Evolutionary conservation across 2,113 vertebrate species (phyloP), one percentile per base, ranked within the genome.

Genomic region (Pangasianodon gigas): DNA sequence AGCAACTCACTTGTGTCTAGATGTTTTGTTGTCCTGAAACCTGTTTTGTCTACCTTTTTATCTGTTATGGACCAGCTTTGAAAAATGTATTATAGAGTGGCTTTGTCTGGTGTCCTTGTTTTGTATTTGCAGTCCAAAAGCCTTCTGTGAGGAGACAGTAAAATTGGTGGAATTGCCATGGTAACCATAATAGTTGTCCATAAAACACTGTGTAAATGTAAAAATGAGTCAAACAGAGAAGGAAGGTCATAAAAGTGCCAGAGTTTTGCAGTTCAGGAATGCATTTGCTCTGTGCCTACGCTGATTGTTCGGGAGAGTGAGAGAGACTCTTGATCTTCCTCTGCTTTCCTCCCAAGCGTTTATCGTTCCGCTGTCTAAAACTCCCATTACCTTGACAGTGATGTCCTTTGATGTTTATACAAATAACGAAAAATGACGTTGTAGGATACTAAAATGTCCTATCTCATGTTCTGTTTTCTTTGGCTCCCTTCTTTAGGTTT

Each of bases 121-220:
- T 91, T 93, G 90, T 94, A 91, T 94, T 94, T 93, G 93, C 92
- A 93, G 44, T 48, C 74, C 74, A 48, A 48, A 77, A 10, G 74
- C 41, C 74, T 52, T 93, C 93, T 46, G 37, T 41, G 51, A 54
- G 32, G 18, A 84, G 87, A 69, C 87, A n/a, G 94, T 94, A 89
- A 95, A 94, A 95, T 93, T 92, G 95, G 94, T 95, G 94, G 95
- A 93, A 96, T 96, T 94, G 93, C 95, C 94, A 96, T 96, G 95
- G 94, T 85, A 94, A 96, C 95, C 93, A 93, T 94, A 95, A 95
- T 95, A 95, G 95, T 93, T 91, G 92, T 93, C 95, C 95, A 96
- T 96, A 96, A 96, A 96, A 95, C 95, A 95, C 94, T 93, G 93
- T 95, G 95, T 96, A 95, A 96, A 95, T 94, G 95, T 95, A 95